phyloP scores from a whole-genome alignment of 2,797 vertebrate species.

The Pipistrellus pygmaeus region DNA sequence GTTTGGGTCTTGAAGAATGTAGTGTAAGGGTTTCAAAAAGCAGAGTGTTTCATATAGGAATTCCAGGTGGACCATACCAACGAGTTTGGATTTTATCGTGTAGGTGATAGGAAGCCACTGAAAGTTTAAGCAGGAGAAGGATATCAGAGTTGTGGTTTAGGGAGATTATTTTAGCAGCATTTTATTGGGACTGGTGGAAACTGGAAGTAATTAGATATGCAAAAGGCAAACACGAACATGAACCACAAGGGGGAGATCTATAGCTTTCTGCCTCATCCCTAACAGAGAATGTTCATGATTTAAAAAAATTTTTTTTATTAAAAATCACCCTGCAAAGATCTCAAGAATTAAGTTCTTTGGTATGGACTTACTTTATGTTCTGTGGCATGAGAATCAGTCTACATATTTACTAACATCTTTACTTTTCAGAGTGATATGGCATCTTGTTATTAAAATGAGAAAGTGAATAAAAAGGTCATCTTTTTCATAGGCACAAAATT shows the following conservation, averaged over 20 bases:
- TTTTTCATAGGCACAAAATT: background rate
- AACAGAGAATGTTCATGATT: background rate
- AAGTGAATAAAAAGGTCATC: background rate
- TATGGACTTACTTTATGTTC: constrained; percentile 13
- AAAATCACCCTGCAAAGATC: background rate
- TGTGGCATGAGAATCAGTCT: background rate
- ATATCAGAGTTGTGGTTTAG: background rate
- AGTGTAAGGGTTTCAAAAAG: constrained; percentile 23
- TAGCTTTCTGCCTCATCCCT: constrained; percentile 40
- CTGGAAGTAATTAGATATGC: background rate
- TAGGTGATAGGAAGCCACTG: background rate
- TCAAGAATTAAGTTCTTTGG: background rate
- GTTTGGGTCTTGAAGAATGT: background rate
- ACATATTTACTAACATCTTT: background rate
- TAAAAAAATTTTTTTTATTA: background rate
- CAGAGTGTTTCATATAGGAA: constrained; percentile 18
- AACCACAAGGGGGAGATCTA: constrained; percentile 77
- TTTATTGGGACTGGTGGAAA: background rate
- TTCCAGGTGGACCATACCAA: background rate
- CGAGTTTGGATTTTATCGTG: background rate
- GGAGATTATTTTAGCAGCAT: constrained; percentile 36
- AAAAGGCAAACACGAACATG: constrained; percentile 7
- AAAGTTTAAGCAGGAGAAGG: background rate
- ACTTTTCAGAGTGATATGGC: background rate
- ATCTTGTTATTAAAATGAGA: constrained; percentile 49